Percentiles rank a stretch among this genome's conserved stretches.
These are phyloP conservation scores for Drosophila nebulosa DNA, from an alignment of 1,140 invertebrate genomes.

Conservation along the genomic window DNA sequence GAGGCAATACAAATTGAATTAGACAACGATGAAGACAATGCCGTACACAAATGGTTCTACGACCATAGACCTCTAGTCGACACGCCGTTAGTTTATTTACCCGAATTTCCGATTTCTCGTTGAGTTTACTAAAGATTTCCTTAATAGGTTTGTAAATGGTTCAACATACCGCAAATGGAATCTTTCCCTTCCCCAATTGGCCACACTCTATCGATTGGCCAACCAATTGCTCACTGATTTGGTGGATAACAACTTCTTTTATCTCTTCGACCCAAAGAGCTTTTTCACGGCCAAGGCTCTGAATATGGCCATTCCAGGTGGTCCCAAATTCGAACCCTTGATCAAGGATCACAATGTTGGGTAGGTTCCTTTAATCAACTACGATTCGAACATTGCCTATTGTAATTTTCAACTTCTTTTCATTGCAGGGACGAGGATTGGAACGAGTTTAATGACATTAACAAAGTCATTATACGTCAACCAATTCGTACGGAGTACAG, in stretches of 20 bases:
- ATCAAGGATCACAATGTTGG: slow-evolving; percentile 98
- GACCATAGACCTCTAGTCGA: slow-evolving; percentile 98
- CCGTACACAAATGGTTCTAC: slow-evolving; percentile 97
- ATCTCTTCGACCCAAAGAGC: slow-evolving; percentile 99
- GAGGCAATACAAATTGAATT: slow-evolving; percentile 99
- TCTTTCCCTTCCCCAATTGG: slow-evolving; percentile 96
- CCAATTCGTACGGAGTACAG: slow-evolving; percentile 99
- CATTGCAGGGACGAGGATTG: slow-evolving; percentile 97
- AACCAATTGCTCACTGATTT: slow-evolving; percentile 99
- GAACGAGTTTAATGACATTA: slow-evolving; percentile 99
- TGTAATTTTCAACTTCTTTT: not conserved
- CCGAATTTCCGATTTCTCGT: not conserved
- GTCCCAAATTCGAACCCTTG: slow-evolving; percentile 99
- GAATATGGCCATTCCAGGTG: slow-evolving; percentile 99
- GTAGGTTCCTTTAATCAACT: slow-evolving; percentile 81
- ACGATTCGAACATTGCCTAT: not conserved
- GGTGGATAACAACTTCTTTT: slow-evolving; percentile 99
- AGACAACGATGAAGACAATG: slow-evolving; percentile 96
- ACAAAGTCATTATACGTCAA: slow-evolving; percentile 99
- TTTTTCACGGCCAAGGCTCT: slow-evolving; percentile 99
- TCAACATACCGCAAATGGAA: slow-evolving; percentile 98
- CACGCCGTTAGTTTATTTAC: slow-evolving; percentile 84
- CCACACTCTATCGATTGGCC: slow-evolving; percentile 97
- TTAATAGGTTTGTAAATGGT: slow-evolving; percentile 94
- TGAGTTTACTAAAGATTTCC: not conserved